phyloP scores from a whole-genome alignment of 2,888 invertebrate genomes.

The Ornithoptera priamus region DNA sequence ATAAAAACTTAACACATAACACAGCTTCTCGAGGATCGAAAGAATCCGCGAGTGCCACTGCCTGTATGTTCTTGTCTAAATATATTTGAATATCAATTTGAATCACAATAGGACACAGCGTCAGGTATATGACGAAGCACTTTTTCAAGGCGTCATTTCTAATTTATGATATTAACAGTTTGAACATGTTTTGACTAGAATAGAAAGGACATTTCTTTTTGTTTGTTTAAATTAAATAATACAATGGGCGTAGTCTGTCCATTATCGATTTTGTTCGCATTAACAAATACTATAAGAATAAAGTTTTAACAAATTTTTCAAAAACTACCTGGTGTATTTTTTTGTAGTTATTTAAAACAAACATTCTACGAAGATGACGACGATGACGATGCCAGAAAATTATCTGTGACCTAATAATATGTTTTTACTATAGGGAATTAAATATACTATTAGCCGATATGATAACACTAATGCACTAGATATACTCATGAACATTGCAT shows the following conservation, averaged over 20 bases:
- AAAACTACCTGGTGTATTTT: too few relatives aligned
- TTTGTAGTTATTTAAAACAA: too few relatives aligned
- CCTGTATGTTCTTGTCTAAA: constrained; percentile 53
- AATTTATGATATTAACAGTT: constrained; percentile 50
- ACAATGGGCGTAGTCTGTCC: constrained; percentile 4
- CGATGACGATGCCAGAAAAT: too few relatives aligned
- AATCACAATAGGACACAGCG: constrained; percentile 70
- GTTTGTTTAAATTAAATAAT: constrained; percentile 11
- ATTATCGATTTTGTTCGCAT: neutral
- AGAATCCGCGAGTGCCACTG: constrained; percentile 71
- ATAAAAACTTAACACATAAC: neutral
- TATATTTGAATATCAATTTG: constrained; percentile 73
- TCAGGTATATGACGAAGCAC: constrained; percentile 66
- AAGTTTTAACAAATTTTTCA: neutral
- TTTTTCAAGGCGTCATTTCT: constrained; percentile 50
- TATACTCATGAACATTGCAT: neutral
- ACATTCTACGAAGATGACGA: too few relatives aligned
- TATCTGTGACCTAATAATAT: too few relatives aligned
- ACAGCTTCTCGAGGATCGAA: neutral
- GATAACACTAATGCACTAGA: neutral
- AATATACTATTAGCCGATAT: neutral
- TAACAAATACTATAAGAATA: neutral
- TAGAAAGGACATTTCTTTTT: constrained; percentile 10
- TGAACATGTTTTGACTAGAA: constrained; percentile 30
- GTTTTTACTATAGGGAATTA: too few relatives aligned